These are phyloP conservation scores for Pyrrhura leucotis DNA, from an alignment of 2,797 vertebrate genomes.

Conservation along the genomic window DNA sequence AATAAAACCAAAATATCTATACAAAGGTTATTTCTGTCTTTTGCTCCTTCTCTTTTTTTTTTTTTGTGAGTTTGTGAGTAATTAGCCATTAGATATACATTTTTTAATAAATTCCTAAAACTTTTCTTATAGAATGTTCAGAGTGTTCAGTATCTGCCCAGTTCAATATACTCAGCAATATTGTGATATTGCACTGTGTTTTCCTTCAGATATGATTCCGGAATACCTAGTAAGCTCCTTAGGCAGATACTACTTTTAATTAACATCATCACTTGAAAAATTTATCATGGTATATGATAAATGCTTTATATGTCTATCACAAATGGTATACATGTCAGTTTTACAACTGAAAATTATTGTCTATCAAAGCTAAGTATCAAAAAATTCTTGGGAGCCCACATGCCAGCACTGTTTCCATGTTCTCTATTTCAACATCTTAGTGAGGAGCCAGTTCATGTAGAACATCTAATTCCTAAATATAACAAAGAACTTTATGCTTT, in stretches of 20 bases:
- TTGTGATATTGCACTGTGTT: background rate
- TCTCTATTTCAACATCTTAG: background rate
- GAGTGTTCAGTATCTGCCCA: background rate
- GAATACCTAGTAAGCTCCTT: background rate
- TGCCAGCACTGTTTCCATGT: background rate
- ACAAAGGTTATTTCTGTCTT: background rate
- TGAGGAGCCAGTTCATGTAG: background rate
- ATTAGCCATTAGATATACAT: background rate
- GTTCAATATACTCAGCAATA: background rate
- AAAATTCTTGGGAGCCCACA: background rate
- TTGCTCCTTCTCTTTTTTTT: background rate
- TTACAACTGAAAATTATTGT: background rate
- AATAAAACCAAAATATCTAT: background rate
- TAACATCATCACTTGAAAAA: background rate
- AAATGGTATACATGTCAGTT: background rate
- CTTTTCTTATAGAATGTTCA: background rate
- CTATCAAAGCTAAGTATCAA: background rate
- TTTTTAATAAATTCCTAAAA: background rate
- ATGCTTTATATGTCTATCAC: background rate
- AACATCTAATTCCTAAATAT: background rate
- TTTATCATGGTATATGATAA: accelerated
- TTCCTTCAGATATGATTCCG: background rate
- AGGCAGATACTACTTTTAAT: background rate
- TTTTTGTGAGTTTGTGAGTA: background rate
- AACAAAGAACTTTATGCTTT: background rate